Conservation (phyloP, 2,797 vertebrate genomes). For the Menidia menidia region DNA sequence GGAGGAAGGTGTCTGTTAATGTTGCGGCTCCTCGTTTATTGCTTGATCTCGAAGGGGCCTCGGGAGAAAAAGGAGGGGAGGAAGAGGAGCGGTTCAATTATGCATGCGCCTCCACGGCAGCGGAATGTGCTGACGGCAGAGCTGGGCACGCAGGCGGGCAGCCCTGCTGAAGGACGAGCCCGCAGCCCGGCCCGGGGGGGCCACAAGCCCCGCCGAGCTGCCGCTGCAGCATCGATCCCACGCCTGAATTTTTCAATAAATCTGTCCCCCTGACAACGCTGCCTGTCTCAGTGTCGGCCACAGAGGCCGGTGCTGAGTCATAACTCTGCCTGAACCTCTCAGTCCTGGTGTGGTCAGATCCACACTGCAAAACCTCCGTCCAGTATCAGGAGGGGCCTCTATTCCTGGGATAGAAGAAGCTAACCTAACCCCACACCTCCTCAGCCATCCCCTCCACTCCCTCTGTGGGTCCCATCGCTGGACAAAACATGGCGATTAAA, state of each 20-base stretch:
- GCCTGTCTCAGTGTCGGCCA: constrained; percentile 18
- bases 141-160: constrained; percentile 42
- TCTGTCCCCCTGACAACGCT: background rate
- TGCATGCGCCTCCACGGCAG: constrained; percentile 69
- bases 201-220: constrained; percentile 23
- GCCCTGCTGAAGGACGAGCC: constrained; percentile 54
- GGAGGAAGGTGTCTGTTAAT: constrained; percentile 43
- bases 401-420: too few relatives aligned
- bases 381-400: too few relatives aligned
- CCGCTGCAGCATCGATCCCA: constrained; percentile 38
- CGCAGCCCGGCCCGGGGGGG: background rate
- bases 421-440: too few relatives aligned
- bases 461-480: too few relatives aligned
- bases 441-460: too few relatives aligned
- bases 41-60: constrained; percentile 54
- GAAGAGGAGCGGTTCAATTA: constrained; percentile 62
- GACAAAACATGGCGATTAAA: too few relatives aligned
- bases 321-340: constrained; percentile 53
- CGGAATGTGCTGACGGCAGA: constrained; percentile 74
- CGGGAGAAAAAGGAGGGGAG: constrained; percentile 30
- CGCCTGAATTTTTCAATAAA: background rate
- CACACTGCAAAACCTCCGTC: too few relatives aligned
- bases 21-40: constrained; percentile 61
- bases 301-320: constrained; percentile 38
- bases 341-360: too few relatives aligned